A percentile compares a stretch with the other conserved stretches of the same genome.
Evolutionary conservation across 2,888 invertebrate species (phyloP).

Genomic region (Nasonia oneida): DNA sequence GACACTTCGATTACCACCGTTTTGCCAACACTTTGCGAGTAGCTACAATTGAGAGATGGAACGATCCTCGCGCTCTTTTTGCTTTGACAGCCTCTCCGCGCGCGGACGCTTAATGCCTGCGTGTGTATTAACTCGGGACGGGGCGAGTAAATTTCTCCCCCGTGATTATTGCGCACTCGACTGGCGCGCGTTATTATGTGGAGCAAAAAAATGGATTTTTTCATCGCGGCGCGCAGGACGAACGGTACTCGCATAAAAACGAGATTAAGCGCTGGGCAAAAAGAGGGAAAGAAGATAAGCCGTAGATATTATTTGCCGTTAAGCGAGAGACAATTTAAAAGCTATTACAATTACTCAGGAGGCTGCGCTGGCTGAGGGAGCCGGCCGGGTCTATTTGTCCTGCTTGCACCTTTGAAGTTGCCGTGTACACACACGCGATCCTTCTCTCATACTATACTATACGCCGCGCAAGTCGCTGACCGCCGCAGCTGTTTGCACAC

Average conservation of each 20-base stretch:
- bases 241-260: slow-evolving; percentile 35
- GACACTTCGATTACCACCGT: slow-evolving; percentile 13
- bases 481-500: background rate
- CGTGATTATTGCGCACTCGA: background rate
- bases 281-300: slow-evolving; percentile 64
- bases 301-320: slow-evolving; percentile 76
- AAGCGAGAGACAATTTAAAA: slow-evolving; percentile 78
- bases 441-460: background rate
- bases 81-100: background rate
- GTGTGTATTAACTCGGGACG: slow-evolving; percentile 11
- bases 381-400: slow-evolving; percentile 44
- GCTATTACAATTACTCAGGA: slow-evolving; percentile 76
- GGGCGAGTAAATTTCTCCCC: background rate
- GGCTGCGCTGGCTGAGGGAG: slow-evolving; percentile 10
- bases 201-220: slow-evolving; percentile 14
- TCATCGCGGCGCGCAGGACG: background rate
- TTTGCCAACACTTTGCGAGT: background rate
- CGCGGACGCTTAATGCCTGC: too few relatives aligned
- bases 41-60: background rate
- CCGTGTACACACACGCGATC: slow-evolving; percentile 10
- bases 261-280: slow-evolving; percentile 6
- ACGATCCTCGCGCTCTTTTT: background rate
- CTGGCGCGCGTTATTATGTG: background rate
- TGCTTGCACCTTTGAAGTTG: slow-evolving; percentile 42
- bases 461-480: background rate